phyloP scores from a whole-genome alignment of 2,888 invertebrate species.

The Sinohyriopsis cumingii region DNA sequence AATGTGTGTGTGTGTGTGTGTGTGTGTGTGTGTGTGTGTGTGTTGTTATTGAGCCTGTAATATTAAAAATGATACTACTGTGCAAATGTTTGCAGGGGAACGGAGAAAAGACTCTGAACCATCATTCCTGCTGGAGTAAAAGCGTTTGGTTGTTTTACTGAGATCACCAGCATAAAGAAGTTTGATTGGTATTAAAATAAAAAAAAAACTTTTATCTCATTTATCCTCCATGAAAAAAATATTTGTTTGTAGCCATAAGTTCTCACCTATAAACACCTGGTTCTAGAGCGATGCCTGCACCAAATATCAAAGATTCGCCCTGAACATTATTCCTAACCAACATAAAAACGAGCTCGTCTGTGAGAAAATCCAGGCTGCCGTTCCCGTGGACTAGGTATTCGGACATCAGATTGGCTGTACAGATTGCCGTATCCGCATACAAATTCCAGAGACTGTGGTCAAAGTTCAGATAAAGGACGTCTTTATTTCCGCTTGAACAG shows the following conservation, averaged over 20 bases:
- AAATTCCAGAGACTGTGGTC: constrained; percentile 55
- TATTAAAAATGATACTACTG: too few species aligned
- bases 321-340: constrained; percentile 65
- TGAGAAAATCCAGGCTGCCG: constrained; percentile 32
- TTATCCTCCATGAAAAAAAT: background rate
- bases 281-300: constrained; percentile 64
- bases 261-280: constrained; percentile 41
- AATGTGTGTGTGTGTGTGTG: too few species aligned
- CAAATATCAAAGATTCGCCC: constrained; percentile 57
- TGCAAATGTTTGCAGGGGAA: too few species aligned
- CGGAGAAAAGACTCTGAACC: too few species aligned
- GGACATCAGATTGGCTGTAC: constrained; percentile 63
- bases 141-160: too few species aligned
- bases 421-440: constrained; percentile 59
- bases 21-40: too few species aligned
- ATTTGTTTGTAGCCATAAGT: background rate
- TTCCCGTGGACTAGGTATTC: constrained; percentile 38
- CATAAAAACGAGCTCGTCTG: constrained; percentile 52
- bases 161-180: too few species aligned
- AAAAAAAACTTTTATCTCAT: too few species aligned
- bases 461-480: constrained; percentile 55
- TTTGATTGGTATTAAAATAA: too few species aligned
- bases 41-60: too few species aligned
- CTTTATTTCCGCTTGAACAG: constrained; percentile 59
- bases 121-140: too few species aligned